phyloP scores from a whole-genome alignment of 1,140 invertebrate species.

The Lethocerus indicus region DNA sequence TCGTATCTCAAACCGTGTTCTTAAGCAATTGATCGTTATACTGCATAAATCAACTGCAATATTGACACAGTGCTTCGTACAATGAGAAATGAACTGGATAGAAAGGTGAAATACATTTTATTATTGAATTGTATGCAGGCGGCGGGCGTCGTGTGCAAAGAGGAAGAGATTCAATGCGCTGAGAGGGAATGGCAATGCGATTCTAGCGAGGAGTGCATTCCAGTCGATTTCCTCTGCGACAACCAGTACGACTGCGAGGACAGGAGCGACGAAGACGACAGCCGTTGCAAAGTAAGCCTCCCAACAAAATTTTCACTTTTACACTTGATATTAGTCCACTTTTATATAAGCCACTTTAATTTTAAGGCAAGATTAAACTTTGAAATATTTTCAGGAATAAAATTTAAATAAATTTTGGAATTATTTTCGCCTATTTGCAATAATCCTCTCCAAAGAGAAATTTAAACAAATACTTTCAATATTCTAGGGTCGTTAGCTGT shows the following conservation, averaged over 20 bases:
- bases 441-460: too few species aligned
- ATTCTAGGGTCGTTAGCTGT: too few species aligned
- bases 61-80: too few species aligned
- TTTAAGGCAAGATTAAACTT: background rate
- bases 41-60: too few species aligned
- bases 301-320: background rate
- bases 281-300: constrained; percentile 36
- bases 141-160: constrained; percentile 46
- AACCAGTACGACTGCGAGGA: constrained; percentile 48
- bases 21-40: too few species aligned
- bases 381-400: too few species aligned
- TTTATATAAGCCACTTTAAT: background rate
- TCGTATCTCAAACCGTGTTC: too few species aligned
- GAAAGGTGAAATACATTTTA: constrained; percentile 4
- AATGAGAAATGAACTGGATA: too few species aligned
- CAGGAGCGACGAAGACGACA: constrained; percentile 42
- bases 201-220: constrained; percentile 39
- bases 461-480: too few species aligned
- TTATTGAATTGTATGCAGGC: constrained; percentile 22
- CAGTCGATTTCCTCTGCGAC: constrained; percentile 46
- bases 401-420: too few species aligned
- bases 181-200: constrained; percentile 47
- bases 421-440: too few species aligned
- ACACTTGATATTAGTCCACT: too few species aligned
- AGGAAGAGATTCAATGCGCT: constrained; percentile 31